A percentile compares a stretch with the other conserved stretches of the same genome.
Conservation (phyloP, 1,140 invertebrate species). For the Yoshiicerus persimilis region DNA sequence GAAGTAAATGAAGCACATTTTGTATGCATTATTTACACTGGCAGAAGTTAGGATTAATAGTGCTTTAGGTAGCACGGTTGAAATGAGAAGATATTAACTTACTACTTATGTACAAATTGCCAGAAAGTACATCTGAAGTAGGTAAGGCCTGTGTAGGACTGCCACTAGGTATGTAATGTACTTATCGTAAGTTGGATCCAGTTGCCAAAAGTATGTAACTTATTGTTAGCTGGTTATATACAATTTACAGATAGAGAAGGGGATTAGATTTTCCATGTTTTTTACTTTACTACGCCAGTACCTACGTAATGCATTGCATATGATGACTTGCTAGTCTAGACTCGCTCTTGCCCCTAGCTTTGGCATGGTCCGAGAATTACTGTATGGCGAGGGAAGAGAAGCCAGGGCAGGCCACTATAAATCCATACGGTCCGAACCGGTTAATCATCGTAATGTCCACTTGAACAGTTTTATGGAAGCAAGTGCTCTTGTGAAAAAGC, state of each 20-base stretch:
- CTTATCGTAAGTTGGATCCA: not conserved
- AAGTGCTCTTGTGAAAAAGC: conserved; percentile 15
- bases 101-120: not conserved
- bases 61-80: not conserved
- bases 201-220: not conserved
- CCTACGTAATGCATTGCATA: not conserved
- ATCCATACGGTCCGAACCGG: conserved; percentile 28
- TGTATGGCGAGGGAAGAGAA: not conserved
- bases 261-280: not conserved
- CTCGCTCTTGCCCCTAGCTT: not conserved
- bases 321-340: not conserved
- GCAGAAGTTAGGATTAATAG: too few relatives aligned
- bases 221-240: not conserved
- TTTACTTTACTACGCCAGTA: not conserved
- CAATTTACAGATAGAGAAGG: not conserved
- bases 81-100: not conserved
- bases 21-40: not conserved
- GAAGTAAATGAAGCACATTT: too few relatives aligned
- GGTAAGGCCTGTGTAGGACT: not conserved
- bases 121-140: not conserved
- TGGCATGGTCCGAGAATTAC: not conserved
- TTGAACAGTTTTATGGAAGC: conserved; percentile 32
- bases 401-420: conserved; percentile 17
- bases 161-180: not conserved
- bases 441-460: conserved; percentile 35